A percentile compares a stretch with the other conserved stretches of the same genome.
Evolutionary conservation across 2,797 vertebrate species (phyloP).

Genomic region (Cyprinodon diabolis): DNA sequence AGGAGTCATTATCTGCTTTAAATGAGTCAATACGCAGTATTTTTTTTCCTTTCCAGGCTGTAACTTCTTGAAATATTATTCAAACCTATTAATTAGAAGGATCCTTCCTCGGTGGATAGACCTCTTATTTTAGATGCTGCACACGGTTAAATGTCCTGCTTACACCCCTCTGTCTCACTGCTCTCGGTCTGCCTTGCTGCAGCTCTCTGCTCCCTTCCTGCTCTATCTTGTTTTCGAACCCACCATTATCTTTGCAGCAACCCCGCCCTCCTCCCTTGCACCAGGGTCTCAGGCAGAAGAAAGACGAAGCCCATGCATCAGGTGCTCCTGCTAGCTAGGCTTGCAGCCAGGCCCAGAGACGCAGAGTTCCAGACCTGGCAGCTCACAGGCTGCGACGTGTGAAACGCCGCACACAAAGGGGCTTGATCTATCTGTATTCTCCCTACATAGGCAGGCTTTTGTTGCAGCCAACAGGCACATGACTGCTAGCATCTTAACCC

Average conservation of each 20-base stretch:
- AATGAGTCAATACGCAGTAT: not conserved
- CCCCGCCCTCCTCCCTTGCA: conserved; percentile 8
- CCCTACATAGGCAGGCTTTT: conserved; percentile 87
- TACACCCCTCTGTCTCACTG: conserved; percentile 20
- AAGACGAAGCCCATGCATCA: conserved; percentile 58
- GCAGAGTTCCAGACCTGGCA: conserved; percentile 74
- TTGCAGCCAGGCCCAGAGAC: conserved; percentile 63
- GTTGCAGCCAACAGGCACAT: conserved; percentile 81
- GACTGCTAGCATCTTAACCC: conserved; percentile 84
- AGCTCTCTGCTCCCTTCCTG: not conserved
- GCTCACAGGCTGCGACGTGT: conserved; percentile 77
- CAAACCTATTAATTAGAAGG: conserved; percentile 28
- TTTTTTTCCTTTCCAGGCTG: conserved; percentile 6
- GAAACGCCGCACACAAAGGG: conserved; percentile 82
- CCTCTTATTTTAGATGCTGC: conserved; percentile 48
- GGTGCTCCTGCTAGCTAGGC: conserved; percentile 76
- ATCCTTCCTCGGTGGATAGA: conserved; percentile 45
- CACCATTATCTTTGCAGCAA: conserved; percentile 48
- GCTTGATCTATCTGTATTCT: conserved; percentile 84
- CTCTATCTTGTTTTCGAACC: conserved; percentile 29
- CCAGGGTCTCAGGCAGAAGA: conserved; percentile 41
- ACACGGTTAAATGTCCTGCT: conserved; percentile 23
- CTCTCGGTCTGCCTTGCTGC: conserved; percentile 3
- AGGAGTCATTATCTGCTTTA: not conserved
- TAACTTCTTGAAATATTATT: conserved; percentile 36